phyloP scores from a whole-genome alignment of 2,113 vertebrate genomes.

The Psammodynastes pulverulentus region DNA sequence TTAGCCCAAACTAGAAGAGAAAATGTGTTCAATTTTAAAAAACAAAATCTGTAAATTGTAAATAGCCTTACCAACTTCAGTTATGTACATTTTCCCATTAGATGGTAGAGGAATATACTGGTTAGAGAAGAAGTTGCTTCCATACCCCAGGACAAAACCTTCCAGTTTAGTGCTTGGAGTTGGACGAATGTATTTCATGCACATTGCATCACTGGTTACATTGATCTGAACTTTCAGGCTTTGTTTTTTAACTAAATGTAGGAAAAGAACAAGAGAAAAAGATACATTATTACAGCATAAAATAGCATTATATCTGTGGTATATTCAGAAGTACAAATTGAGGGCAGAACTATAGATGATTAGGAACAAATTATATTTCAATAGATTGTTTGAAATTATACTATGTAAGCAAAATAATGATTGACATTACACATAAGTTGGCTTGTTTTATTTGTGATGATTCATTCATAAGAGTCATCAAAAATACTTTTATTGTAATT shows the following conservation, averaged over 20 bases:
- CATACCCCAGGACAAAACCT: slow-evolving; percentile 94
- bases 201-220: slow-evolving; percentile 85
- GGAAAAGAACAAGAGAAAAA: not conserved
- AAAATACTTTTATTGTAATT: not conserved
- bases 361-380: not conserved
- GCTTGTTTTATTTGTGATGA: not conserved
- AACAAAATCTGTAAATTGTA: not conserved
- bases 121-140: slow-evolving; percentile 87
- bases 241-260: slow-evolving; percentile 78
- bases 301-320: not conserved
- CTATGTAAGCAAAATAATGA: not conserved
- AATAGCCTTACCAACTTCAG: slow-evolving; percentile 84
- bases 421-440: not conserved
- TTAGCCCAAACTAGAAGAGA: not conserved
- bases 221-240: slow-evolving; percentile 91
- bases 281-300: not conserved
- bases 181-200: slow-evolving; percentile 85
- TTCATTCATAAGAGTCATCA: not conserved
- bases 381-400: not conserved
- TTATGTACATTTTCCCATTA: slow-evolving; percentile 79
- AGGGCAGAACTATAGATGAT: not conserved
- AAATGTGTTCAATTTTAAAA: not conserved
- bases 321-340: not conserved
- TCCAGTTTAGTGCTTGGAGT: slow-evolving; percentile 80
- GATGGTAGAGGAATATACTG: slow-evolving; percentile 88